These are phyloP conservation scores for Mareca penelope DNA, from an alignment of 2,797 vertebrate genomes.

Conservation along the genomic window DNA sequence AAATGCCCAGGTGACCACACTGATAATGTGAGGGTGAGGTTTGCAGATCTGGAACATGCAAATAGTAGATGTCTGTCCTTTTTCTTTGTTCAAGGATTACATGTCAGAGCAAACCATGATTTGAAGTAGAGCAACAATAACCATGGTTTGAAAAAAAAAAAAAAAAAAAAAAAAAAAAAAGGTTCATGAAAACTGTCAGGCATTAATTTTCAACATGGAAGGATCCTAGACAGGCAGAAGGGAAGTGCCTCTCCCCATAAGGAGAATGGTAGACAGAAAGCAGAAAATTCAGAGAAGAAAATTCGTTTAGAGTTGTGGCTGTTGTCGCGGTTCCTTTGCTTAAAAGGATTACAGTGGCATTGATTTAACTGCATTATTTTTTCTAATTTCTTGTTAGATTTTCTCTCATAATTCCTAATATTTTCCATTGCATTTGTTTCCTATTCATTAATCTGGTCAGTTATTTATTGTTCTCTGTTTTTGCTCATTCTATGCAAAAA, in stretches of 20 bases:
- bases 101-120: neutral
- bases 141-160: neutral
- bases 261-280: neutral
- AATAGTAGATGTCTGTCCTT: neutral
- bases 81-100: neutral
- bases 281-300: neutral
- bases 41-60: neutral
- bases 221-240: neutral
- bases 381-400: neutral
- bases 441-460: neutral
- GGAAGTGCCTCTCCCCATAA: neutral
- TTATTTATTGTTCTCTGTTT: neutral
- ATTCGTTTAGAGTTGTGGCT: neutral
- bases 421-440: neutral
- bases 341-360: neutral
- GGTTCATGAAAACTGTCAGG: neutral
- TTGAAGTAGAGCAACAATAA: neutral
- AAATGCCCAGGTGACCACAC: neutral
- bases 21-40: neutral
- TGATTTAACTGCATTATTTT: neutral
- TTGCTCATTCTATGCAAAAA: neutral
- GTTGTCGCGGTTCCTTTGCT: neutral
- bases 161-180: neutral
- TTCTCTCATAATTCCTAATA: neutral
- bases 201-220: neutral